These are phyloP conservation scores for Mus minutoides DNA, from an alignment of 2,797 vertebrate genomes.

Conservation along the genomic window DNA sequence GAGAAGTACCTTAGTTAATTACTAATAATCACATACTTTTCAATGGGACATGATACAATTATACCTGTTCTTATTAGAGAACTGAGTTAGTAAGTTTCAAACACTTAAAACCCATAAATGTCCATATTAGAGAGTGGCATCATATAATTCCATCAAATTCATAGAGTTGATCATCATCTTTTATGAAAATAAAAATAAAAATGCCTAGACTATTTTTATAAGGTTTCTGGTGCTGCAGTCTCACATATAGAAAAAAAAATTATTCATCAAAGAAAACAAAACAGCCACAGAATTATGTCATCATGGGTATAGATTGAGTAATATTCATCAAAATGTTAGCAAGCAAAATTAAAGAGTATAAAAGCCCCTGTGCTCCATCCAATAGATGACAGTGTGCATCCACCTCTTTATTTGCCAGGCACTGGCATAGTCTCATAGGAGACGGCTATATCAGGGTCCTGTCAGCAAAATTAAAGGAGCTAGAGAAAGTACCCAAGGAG, in stretches of 20 bases:
- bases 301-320: no score
- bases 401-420: no score
- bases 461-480: no score
- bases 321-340: background rate
- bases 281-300: background rate
- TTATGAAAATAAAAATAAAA: background rate
- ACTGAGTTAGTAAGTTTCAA: background rate
- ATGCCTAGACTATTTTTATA: no score
- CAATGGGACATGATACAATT: background rate
- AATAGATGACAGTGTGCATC: no score
- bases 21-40: no score
- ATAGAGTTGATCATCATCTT: background rate
- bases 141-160: background rate
- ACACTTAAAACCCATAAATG: background rate
- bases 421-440: no score
- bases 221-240: background rate
- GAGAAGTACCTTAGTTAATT: background rate
- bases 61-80: no score
- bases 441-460: no score
- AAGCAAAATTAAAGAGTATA: background rate
- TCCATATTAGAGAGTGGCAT: background rate
- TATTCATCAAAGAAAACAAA: no score
- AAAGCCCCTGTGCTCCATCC: background rate
- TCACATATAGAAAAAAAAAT: background rate
- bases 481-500: no score